Conservation (phyloP, 2,888 invertebrate species). For the Drosophila tripunctata region DNA sequence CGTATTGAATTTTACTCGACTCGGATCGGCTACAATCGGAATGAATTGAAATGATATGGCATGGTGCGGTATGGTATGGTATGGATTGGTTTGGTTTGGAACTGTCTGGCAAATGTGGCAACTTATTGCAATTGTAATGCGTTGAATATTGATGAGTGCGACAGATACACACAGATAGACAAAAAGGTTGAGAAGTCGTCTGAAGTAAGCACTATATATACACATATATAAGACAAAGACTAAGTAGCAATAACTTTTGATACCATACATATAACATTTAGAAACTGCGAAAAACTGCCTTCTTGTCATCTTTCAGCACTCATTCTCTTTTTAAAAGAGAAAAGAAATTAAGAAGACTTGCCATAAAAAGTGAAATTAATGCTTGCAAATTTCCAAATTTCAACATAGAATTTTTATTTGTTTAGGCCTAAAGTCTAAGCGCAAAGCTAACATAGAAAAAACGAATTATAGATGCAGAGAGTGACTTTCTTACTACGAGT, state of each 20-base stretch:
- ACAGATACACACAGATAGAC: conserved; percentile 31
- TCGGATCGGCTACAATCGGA: conserved; percentile 30
- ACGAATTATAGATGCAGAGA: not conserved
- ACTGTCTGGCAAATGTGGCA: conserved; percentile 58
- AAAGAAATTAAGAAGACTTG: conserved; percentile 1
- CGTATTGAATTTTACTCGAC: conserved; percentile 26
- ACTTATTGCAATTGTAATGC: conserved; percentile 80
- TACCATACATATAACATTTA: not conserved
- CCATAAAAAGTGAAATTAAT: conserved; percentile 22
- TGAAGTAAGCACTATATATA: conserved; percentile 4
- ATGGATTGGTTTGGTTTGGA: conserved; percentile 32
- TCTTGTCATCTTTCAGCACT: not conserved
- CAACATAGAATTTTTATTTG: conserved; percentile 9
- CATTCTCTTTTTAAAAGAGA: not conserved
- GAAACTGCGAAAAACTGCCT: conserved; percentile 10
- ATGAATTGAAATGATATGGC: conserved; percentile 18
- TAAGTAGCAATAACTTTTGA: conserved; percentile 19
- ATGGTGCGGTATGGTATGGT: conserved; percentile 17
- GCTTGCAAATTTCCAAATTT: conserved; percentile 22
- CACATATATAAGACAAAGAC: conserved; percentile 19
- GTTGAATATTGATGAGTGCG: conserved; percentile 76
- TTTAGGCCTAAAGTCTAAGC: conserved; percentile 8
- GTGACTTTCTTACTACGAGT: not conserved
- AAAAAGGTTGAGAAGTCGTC: conserved; percentile 13
- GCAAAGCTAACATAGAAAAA: not conserved